Conservation (phyloP, 2,888 invertebrate species). For the Smittia aterrima region DNA sequence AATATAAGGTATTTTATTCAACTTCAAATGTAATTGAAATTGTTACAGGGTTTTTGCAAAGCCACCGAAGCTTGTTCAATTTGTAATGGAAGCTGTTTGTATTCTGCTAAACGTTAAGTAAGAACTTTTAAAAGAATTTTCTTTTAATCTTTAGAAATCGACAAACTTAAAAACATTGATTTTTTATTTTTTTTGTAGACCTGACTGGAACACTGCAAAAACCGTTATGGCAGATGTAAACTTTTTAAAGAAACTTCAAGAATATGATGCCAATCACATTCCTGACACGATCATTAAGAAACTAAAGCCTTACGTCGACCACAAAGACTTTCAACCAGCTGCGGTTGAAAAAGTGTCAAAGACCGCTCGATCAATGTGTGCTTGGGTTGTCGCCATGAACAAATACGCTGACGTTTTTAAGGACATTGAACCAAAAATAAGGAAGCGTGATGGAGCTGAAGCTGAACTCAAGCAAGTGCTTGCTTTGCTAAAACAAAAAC, state of each 20-base stretch:
- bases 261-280: conserved; percentile 86
- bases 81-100: conserved; percentile 91
- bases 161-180: too few species aligned
- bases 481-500: conserved; percentile 73
- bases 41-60: conserved; percentile 80
- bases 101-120: conserved; percentile 78
- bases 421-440: conserved; percentile 84
- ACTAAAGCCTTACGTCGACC: conserved; percentile 76
- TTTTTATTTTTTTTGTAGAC: conserved; percentile 57
- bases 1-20: too few species aligned
- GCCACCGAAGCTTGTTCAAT: conserved; percentile 80
- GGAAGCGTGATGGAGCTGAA: conserved; percentile 74
- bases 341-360: conserved; percentile 80
- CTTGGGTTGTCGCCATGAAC: conserved; percentile 91
- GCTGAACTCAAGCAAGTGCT: conserved; percentile 72
- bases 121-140: conserved; percentile 44
- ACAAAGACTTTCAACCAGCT: conserved; percentile 83
- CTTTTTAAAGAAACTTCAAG: conserved; percentile 76
- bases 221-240: conserved; percentile 75
- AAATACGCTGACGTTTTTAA: conserved; percentile 83
- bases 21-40: too few species aligned
- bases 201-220: conserved; percentile 85
- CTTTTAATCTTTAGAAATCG: conserved; percentile 15
- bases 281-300: conserved; percentile 72
- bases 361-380: conserved; percentile 86